phyloP scores from a whole-genome alignment of 2,113 vertebrate genomes.

The Tor tambroides region DNA sequence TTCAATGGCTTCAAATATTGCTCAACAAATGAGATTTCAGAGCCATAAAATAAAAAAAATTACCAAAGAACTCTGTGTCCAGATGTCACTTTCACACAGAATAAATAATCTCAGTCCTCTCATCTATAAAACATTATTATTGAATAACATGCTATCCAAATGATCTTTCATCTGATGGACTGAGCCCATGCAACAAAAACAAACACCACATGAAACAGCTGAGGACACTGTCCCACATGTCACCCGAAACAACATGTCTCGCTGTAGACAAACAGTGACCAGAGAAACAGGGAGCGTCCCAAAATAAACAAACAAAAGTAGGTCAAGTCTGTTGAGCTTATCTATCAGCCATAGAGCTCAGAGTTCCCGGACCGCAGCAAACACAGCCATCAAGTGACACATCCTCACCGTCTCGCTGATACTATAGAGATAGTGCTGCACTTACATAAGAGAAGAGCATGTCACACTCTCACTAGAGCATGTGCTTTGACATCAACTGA shows the following conservation, averaged over 20 bases:
- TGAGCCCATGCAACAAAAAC: not conserved
- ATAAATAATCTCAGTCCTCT: not conserved
- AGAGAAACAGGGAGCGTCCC: conserved; percentile 24
- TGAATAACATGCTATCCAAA: not conserved
- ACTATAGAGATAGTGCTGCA: conserved; percentile 15
- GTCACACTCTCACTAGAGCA: not conserved
- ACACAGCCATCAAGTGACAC: not conserved
- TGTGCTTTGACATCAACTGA: not conserved
- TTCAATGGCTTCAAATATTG: not conserved
- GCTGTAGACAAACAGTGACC: conserved; percentile 36
- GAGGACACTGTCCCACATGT: conserved; percentile 4
- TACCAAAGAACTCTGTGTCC: no score
- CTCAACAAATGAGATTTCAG: not conserved
- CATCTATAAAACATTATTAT: not conserved
- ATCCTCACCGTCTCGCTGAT: not conserved
- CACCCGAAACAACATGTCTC: conserved; percentile 13
- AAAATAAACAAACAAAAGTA: conserved; percentile 31
- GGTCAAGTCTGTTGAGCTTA: conserved; percentile 43
- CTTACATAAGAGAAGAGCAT: conserved; percentile 6
- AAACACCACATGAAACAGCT: not conserved
- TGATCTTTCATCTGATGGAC: conserved; percentile 9
- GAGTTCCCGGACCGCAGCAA: conserved; percentile 15
- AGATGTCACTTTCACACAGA: not conserved
- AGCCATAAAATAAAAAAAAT: no score
- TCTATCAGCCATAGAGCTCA: conserved; percentile 38